Evolutionary conservation across 2,113 vertebrate species (phyloP), one percentile per base, ranked within the genome.

Genomic region (Microtus richardsoni): DNA sequence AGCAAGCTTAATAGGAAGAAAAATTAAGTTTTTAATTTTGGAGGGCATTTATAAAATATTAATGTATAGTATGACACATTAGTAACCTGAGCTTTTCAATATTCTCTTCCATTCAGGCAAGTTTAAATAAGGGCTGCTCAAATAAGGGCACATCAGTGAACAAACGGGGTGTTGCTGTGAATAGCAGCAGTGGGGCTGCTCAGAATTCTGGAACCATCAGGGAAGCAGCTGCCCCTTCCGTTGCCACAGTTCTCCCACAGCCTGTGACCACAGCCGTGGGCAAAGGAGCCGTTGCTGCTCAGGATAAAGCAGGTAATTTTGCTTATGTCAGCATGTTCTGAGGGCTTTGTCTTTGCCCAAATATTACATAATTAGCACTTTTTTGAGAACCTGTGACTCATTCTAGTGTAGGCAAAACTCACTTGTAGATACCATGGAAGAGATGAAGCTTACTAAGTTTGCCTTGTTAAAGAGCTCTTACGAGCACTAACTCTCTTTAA

Each of bases 61-160:
- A 93, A 96, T 93, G 58, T 85, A 16, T 86, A n/a, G 58, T 85
- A 68, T 94, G 85, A 41, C 88, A 16, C 88, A 98, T 49, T 97
- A 68, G 88, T 98, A 97, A 98, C 79, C 80, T 73, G 95, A 97
- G 79, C 92, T 91, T 52, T 97, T 95, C 39, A 96, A 8, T 97
- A 84, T 97, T 97, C 79, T 87, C 86, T 97, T 98, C 95, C 71
- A 91, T 92, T 97, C 96, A 99, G 99, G 98, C 99, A 86, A 99
- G 97, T 95, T 97, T 98, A 96, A 98, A 97, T 98, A 99, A 98
- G 96, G 93, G 95, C 77, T 97, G 96, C 78, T 98, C 99, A 95
- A 98, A 97, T 94, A 99, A 99, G 97, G 96, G 98, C 14, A 89
- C 98, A 54, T 96, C 98, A 66, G 94, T 97, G 94, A 99, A 99